Base-by-base conservation (phyloP, 2,888 invertebrate species). In the Cryptocephalus moraei region DNA sequence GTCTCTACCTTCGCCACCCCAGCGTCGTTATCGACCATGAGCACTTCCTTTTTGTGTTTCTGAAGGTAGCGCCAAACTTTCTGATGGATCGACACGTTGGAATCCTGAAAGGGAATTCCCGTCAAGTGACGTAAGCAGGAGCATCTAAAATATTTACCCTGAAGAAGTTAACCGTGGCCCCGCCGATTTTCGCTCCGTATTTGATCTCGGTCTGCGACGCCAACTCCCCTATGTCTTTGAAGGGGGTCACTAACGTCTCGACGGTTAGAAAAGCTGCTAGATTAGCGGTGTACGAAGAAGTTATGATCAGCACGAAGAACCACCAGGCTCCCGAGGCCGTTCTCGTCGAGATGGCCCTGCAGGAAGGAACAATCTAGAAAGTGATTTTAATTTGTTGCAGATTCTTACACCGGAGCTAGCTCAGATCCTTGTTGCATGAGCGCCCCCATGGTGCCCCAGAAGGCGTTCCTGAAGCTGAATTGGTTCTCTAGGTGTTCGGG, bases 121-220 rank as follows among this genome's bases (percentile, higher is more conserved):
- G 22, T 22, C 22, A 6, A 22, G 6, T 22, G 6, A 22, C 22
- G 22, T 22, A 22, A 6, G 22, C 22, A 2, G 22, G 22, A 2
- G 6, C 2, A 22, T 22, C 6, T 2, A 22, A 22, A 22, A 22
- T 22, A 22, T 22, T 22, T 22, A 22, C 22, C 22, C 83, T 80
- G 65, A 96, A 96, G 66, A 94, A 97, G 45, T 81, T 80, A 46
- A 81, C 81, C 0, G 96, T 96, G 8, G 93, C 88, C 13, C 95
- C 95, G 40, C 79, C 81, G n/a, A 66, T 72, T 62, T 92, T 86
- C 0, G 89, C 86, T 0, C 95, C 95, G 67, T 92, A 96, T 57
- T 83, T 78, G 39, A 96, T 90, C 32, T 77, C 81, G 11, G 84
- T 83, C 55, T 91, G 90, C 56, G 77, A 78, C 0, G 89, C 84